These are phyloP conservation scores for Lepidotrigona ventralis DNA, from an alignment of 1,140 invertebrate species.

Conservation along the genomic window DNA sequence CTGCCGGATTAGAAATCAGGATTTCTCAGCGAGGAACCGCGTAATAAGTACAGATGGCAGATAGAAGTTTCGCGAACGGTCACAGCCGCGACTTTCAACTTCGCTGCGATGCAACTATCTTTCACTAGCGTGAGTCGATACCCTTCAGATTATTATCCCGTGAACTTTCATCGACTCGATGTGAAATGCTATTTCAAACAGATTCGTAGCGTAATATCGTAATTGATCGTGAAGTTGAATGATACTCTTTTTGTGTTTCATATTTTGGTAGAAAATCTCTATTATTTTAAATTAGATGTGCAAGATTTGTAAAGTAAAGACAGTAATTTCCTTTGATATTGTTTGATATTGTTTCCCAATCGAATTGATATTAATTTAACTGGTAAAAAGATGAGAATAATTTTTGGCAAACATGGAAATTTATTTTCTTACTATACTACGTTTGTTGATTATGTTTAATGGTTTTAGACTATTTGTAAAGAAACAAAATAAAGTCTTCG, in stretches of 20 bases:
- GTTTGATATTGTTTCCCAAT: no score
- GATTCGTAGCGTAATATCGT: background rate
- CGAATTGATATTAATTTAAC: no score
- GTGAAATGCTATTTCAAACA: background rate
- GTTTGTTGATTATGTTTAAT: no score
- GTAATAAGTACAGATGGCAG: conserved; percentile 48
- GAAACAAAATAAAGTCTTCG: background rate
- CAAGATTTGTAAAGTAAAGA: background rate
- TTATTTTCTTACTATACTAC: no score
- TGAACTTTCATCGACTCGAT: background rate
- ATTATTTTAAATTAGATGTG: background rate
- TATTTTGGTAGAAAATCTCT: background rate
- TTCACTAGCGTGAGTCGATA: background rate
- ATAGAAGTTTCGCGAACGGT: conserved; percentile 38
- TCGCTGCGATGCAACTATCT: no score
- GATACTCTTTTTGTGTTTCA: background rate
- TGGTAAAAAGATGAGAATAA: no score
- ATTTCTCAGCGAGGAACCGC: conserved; percentile 24
- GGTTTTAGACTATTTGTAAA: background rate
- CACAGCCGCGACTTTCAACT: background rate
- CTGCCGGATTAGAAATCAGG: conserved; percentile 52
- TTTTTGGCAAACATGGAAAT: no score
- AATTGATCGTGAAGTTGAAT: background rate
- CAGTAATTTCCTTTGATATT: no score
- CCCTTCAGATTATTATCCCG: background rate